These are phyloP conservation scores for Aphrophora alni DNA, from an alignment of 2,888 invertebrate species.

Conservation along the genomic window DNA sequence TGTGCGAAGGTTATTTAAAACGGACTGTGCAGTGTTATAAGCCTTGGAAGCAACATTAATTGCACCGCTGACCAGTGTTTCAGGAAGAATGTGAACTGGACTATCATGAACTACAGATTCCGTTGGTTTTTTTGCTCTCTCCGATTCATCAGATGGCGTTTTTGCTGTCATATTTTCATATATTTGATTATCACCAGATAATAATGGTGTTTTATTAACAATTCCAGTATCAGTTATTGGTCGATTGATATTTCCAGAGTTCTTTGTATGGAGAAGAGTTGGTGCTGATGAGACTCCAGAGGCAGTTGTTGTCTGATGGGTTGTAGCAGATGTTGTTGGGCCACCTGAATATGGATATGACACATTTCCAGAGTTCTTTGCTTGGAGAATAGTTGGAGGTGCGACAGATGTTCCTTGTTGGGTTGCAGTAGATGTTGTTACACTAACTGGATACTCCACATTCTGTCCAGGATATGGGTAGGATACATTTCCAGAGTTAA, in stretches of 20 bases:
- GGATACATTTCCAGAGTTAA: too few relatives aligned
- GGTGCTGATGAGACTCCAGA: neutral
- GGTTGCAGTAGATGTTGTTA: too few relatives aligned
- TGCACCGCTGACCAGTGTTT: neutral
- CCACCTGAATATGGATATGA: too few relatives aligned
- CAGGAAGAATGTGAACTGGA: neutral
- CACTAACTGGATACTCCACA: neutral
- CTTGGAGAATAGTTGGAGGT: too few relatives aligned
- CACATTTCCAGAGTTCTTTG: too few relatives aligned
- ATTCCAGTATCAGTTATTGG: neutral
- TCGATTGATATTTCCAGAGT: neutral
- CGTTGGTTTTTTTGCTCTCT: neutral
- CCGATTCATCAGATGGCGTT: neutral
- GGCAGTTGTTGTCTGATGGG: neutral
- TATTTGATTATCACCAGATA: too few relatives aligned
- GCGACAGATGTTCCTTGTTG: too few relatives aligned
- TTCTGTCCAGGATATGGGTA: neutral
- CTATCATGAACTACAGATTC: neutral
- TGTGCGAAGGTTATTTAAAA: neutral
- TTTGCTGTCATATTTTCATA: neutral
- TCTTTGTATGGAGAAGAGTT: too few relatives aligned
- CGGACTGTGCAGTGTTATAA: neutral
- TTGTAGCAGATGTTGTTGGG: neutral
- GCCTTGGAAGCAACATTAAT: neutral
- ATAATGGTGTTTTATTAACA: neutral